Percentiles rank a stretch among this genome's conserved stretches.
These are phyloP conservation scores for Brachycybe producta DNA, from an alignment of 2,888 invertebrate genomes.

Conservation along the genomic window DNA sequence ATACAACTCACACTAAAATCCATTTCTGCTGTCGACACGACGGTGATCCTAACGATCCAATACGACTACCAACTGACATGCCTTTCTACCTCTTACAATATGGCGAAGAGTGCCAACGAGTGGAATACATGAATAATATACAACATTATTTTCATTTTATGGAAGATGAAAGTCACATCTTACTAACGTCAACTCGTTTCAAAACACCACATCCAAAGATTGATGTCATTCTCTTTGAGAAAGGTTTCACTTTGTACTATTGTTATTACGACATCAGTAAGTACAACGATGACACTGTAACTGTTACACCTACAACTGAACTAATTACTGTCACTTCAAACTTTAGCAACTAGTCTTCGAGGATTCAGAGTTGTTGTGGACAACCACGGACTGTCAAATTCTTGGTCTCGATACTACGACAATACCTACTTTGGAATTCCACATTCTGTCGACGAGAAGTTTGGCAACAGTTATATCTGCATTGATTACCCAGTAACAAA, in stretches of 20 bases:
- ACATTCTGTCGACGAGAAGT: slow-evolving; percentile 24
- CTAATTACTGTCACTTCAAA: not conserved
- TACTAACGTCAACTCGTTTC: slow-evolving; percentile 19
- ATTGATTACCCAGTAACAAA: slow-evolving; percentile 24
- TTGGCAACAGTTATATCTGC: slow-evolving; percentile 25
- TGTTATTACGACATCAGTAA: slow-evolving; percentile 27
- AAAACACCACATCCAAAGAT: slow-evolving; percentile 24
- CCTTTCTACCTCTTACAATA: slow-evolving; percentile 26
- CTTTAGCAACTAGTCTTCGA: slow-evolving; percentile 23
- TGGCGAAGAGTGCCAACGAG: slow-evolving; percentile 26
- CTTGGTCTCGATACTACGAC: slow-evolving; percentile 23
- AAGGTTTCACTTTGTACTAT: slow-evolving; percentile 25
- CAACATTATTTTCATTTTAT: slow-evolving; percentile 26
- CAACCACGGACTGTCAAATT: slow-evolving; percentile 23
- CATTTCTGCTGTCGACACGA: slow-evolving; percentile 27
- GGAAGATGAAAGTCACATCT: slow-evolving; percentile 22
- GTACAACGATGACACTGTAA: slow-evolving; percentile 1
- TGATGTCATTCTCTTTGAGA: slow-evolving; percentile 24
- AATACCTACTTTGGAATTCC: slow-evolving; percentile 25
- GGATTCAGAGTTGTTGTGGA: slow-evolving; percentile 26
- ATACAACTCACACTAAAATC: slow-evolving; percentile 23
- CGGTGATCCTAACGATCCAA: slow-evolving; percentile 24
- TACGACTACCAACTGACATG: slow-evolving; percentile 23
- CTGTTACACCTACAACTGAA: not conserved
- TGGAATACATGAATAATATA: slow-evolving; percentile 25